Evolutionary conservation across 2,797 vertebrate species (phyloP).

Genomic region (Cynodonichthys magdalenae): DNA sequence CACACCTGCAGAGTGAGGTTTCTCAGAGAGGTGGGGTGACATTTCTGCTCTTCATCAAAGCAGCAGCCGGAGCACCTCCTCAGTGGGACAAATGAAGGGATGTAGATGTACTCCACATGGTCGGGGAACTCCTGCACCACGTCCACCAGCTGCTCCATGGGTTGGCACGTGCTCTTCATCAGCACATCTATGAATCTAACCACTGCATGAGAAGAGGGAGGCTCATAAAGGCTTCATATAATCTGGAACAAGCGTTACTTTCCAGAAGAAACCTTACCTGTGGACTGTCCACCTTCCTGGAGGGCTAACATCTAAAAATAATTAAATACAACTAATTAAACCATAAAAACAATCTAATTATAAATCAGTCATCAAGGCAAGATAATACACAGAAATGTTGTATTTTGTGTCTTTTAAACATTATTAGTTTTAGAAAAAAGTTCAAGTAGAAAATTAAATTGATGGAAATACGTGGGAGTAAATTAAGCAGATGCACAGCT

Average conservation of each 20-base stretch:
- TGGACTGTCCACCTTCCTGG: slow-evolving; percentile 11
- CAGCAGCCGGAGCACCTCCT: slow-evolving; percentile 89
- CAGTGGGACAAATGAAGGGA: slow-evolving; percentile 85
- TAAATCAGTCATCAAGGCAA: not conserved
- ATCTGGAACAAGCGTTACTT: not conserved
- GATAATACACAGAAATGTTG: too few relatives aligned
- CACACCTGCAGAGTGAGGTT: slow-evolving; percentile 88
- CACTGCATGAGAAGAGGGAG: slow-evolving; percentile 71
- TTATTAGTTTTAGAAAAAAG: too few relatives aligned
- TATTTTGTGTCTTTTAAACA: too few relatives aligned
- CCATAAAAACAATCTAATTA: too few relatives aligned
- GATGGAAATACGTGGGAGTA: not conserved
- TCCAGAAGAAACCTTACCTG: slow-evolving; percentile 45
- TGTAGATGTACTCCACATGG: slow-evolving; percentile 82
- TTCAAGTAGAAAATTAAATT: too few relatives aligned
- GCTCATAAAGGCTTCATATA: not conserved
- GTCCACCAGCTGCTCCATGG: slow-evolving; percentile 86
- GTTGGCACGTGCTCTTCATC: slow-evolving; percentile 84
- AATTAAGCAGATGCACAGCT: slow-evolving; percentile 2
- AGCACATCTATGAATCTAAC: slow-evolving; percentile 85
- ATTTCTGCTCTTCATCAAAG: slow-evolving; percentile 81
- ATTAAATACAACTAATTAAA: not conserved
- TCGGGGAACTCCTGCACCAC: slow-evolving; percentile 84
- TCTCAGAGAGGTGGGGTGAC: slow-evolving; percentile 72
- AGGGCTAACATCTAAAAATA: slow-evolving; percentile 45